These are phyloP conservation scores for Pristionchus entomophagus DNA, from an alignment of 2,888 invertebrate genomes.

Conservation along the genomic window DNA sequence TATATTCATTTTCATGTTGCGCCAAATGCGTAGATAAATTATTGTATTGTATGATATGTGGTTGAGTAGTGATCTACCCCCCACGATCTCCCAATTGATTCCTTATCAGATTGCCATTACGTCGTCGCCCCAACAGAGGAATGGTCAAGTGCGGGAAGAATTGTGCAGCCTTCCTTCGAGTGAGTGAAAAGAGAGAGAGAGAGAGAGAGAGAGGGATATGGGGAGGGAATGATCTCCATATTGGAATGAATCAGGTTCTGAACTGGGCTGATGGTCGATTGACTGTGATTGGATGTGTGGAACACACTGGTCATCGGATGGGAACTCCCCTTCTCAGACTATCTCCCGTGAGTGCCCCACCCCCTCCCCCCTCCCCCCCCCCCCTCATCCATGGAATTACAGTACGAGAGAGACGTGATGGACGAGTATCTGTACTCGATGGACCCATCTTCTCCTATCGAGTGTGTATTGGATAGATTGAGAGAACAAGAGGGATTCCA, in stretches of 20 bases:
- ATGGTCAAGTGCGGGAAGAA: slow-evolving; percentile 52
- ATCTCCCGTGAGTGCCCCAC: slow-evolving; percentile 12
- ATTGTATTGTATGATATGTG: too few relatives aligned
- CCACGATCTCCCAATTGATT: too few relatives aligned
- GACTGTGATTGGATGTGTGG: slow-evolving; percentile 60
- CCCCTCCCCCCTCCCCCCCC: neutral
- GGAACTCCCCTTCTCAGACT: slow-evolving; percentile 58
- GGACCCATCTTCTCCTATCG: slow-evolving; percentile 50
- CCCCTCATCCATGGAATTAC: neutral
- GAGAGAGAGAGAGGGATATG: neutral
- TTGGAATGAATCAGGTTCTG: too few relatives aligned
- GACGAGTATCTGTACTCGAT: slow-evolving; percentile 52
- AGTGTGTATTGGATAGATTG: slow-evolving; percentile 50
- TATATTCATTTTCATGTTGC: too few relatives aligned
- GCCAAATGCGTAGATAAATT: too few relatives aligned
- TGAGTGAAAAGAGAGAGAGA: neutral
- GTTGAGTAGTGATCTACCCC: too few relatives aligned
- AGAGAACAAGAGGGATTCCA: slow-evolving; percentile 43
- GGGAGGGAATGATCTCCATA: too few relatives aligned
- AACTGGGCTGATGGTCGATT: slow-evolving; percentile 54
- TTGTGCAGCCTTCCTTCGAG: slow-evolving; percentile 55
- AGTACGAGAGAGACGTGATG: slow-evolving; percentile 47
- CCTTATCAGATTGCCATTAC: slow-evolving; percentile 11
- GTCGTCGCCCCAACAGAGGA: neutral
- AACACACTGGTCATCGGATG: slow-evolving; percentile 65